Percentiles rank a stretch among this genome's conserved stretches.
Evolutionary conservation across 2,797 vertebrate genomes (phyloP).

Genomic region (Alosa sapidissima): DNA sequence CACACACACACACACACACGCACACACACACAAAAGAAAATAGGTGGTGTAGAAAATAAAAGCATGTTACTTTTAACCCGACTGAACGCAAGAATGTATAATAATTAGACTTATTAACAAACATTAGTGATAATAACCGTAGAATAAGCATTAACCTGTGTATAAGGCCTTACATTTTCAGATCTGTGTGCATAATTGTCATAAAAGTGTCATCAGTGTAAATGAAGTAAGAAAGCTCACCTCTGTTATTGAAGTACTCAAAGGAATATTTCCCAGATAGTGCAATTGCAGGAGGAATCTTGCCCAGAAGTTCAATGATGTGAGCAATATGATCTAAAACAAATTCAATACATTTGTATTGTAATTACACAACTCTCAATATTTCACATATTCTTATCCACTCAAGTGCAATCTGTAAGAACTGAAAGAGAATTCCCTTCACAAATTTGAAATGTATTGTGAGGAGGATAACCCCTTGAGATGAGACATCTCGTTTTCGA

Average conservation of each 20-base stretch:
- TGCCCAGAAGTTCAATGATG: conserved; percentile 82
- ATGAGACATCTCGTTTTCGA: too few relatives aligned
- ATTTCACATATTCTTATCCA: not conserved
- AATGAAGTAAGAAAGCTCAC: conserved; percentile 57
- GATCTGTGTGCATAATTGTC: too few relatives aligned
- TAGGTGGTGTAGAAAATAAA: not conserved
- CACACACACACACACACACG: not conserved
- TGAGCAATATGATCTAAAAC: conserved; percentile 80
- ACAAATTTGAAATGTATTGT: too few relatives aligned
- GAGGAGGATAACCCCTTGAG: too few relatives aligned
- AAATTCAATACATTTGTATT: not conserved
- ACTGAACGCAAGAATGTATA: not conserved
- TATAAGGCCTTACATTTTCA: not conserved
- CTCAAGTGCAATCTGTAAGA: not conserved
- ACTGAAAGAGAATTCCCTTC: not conserved
- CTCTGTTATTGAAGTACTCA: conserved; percentile 79
- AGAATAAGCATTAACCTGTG: not conserved
- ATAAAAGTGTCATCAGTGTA: conserved; percentile 7
- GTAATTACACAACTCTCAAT: not conserved
- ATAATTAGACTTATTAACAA: not conserved
- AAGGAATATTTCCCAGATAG: conserved; percentile 79
- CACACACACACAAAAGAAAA: not conserved
- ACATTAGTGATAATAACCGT: too few relatives aligned
- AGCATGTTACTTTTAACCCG: not conserved
- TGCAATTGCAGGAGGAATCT: conserved; percentile 75